Conservation (phyloP, 2,113 vertebrate genomes). For the Chiloscyllium plagiosum region DNA sequence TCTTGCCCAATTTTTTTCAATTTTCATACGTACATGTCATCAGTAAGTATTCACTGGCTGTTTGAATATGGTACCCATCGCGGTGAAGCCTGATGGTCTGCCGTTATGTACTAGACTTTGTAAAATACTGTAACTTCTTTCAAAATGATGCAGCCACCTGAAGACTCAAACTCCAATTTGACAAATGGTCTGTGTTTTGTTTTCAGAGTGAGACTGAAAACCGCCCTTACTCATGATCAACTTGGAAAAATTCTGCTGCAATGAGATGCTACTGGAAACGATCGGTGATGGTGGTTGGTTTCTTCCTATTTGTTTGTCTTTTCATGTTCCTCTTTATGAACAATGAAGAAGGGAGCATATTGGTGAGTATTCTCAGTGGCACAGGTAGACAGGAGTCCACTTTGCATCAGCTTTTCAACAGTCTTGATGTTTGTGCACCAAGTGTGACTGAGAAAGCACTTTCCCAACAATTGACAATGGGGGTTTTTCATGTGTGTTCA, state of each 20-base stretch:
- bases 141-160: background rate
- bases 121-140: background rate
- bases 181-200: background rate
- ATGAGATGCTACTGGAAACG: slow-evolving; percentile 48
- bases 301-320: slow-evolving; percentile 40
- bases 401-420: too few species aligned
- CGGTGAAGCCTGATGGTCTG: background rate
- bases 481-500: background rate
- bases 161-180: background rate
- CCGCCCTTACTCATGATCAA: background rate
- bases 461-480: background rate
- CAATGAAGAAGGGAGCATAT: background rate
- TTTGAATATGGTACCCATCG: background rate
- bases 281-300: slow-evolving; percentile 34
- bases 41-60: background rate
- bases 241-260: slow-evolving; percentile 35
- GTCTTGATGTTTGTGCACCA: too few species aligned
- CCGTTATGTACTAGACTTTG: background rate
- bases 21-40: background rate
- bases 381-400: background rate
- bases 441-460: background rate
- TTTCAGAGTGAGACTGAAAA: slow-evolving; percentile 18
- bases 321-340: slow-evolving; percentile 42
- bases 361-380: slow-evolving; percentile 43
- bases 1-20: background rate